Evolutionary conservation across 2,888 invertebrate genomes (phyloP), one percentile per base, ranked within the genome.

Genomic region (Agriopis leucophaearia): DNA sequence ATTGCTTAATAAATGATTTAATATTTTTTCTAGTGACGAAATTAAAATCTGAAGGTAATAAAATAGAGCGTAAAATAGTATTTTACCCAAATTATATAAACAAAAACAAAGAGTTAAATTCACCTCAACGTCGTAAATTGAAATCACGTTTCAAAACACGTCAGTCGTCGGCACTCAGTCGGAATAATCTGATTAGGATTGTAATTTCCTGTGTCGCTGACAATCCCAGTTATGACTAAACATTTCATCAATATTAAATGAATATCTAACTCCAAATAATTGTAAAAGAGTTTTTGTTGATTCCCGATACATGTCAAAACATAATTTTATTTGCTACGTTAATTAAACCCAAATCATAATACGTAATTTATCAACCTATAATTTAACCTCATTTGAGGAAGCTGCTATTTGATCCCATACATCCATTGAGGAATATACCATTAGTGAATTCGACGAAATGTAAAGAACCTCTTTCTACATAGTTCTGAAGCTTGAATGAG

Each of bases 101-200:
- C 45, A 57, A 55, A 50, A 68, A 57, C 63, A 55, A 48, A 63
- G 66, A 71, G 72, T 70, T 68, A 70, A 72, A 72, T 72, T 68
- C 56, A 66, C 67, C 71, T 75, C 69, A 69, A 60, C 35, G 71
- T 72, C 70, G 69, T 61, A 74, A 69, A 75, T 76, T 72, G 73
- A 72, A 75, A 69, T 66, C 74, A 70, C 67, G 74, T 67, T 69
- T 50, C 68, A 61, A 75, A 70, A 64, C 79, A 73, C 80, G 80
- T 84, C 85, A 86, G 78, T 85, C 84, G 86, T 82, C 84, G 72
- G 81, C 83, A 84, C 76, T 84, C 82, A 82, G 77, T 83, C 73
- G 85, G 82, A 86, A 89, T 89, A 88, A 90, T 88, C 88, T 82
- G 90, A 89, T 90, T 90, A 89, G 84, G 83, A 80, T 81, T 84